Evolutionary conservation across 2,888 invertebrate genomes (phyloP).

Genomic region (Dynastes hyllus): DNA sequence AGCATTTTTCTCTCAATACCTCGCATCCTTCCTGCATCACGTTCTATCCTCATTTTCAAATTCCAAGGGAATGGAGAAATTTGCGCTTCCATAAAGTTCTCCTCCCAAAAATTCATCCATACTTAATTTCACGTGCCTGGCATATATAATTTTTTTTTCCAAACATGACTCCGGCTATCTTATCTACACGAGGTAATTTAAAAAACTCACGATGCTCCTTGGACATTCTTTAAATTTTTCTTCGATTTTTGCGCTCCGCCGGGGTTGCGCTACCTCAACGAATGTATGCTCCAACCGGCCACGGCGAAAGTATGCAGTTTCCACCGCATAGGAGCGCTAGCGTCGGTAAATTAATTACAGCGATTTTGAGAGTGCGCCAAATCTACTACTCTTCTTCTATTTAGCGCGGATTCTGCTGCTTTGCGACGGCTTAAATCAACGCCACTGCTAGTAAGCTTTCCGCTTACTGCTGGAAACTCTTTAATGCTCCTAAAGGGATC

Average conservation of each 20-base stretch:
- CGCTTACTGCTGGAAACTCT: too few relatives aligned
- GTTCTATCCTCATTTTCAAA: too few relatives aligned
- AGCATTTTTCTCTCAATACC: too few relatives aligned
- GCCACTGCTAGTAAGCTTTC: too few relatives aligned
- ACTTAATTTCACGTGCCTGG: too few relatives aligned
- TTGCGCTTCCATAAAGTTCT: too few relatives aligned
- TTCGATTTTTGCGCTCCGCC: neutral
- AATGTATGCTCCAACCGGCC: neutral
- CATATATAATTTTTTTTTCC: conserved; percentile 3
- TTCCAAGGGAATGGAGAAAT: too few relatives aligned
- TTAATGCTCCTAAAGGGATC: too few relatives aligned
- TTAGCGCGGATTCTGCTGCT: neutral
- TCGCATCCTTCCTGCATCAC: too few relatives aligned
- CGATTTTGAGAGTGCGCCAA: conserved; percentile 20
- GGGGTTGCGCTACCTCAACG: neutral
- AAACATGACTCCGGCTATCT: neutral
- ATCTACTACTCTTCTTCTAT: neutral
- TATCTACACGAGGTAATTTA: neutral
- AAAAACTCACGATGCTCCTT: neutral
- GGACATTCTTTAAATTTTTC: conserved; percentile 16
- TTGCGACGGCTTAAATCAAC: conserved; percentile 14
- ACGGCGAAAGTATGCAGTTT: neutral
- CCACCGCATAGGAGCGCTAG: neutral
- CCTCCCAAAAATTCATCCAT: too few relatives aligned
- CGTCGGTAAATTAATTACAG: conserved; percentile 18